Evolutionary conservation across 2,888 invertebrate species (phyloP).

Genomic region (Netelia fuscicornis): DNA sequence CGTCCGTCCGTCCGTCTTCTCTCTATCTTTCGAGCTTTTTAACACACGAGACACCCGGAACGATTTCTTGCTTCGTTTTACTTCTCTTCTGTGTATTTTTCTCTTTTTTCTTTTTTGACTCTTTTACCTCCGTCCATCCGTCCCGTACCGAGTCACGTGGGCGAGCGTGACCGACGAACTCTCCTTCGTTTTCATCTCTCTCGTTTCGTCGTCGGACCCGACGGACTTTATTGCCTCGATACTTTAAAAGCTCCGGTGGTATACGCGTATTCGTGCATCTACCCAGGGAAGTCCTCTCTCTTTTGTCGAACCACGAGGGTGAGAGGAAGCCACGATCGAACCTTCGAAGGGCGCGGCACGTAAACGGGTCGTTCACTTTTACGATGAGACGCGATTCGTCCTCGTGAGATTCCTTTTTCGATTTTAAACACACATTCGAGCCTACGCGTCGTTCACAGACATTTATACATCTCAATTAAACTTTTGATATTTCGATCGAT

Average conservation of each 20-base stretch:
- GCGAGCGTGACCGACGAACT: slow-evolving; percentile 49
- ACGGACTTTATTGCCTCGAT: slow-evolving; percentile 28
- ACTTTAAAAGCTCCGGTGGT: slow-evolving; percentile 13
- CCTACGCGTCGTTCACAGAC: not conserved
- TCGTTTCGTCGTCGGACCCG: slow-evolving; percentile 2
- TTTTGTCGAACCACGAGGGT: not conserved
- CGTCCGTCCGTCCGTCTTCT: not conserved
- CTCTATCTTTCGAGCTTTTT: slow-evolving; percentile 1
- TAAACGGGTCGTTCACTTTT: slow-evolving; percentile 43
- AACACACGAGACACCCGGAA: slow-evolving; percentile 21
- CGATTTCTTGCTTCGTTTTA: slow-evolving; percentile 24
- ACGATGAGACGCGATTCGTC: slow-evolving; percentile 49
- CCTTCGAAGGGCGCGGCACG: slow-evolving; percentile 54
- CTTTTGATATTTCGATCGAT: no score
- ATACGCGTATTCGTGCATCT: not conserved
- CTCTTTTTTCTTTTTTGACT: not conserved
- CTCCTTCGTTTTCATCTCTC: slow-evolving; percentile 6
- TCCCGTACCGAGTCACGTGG: slow-evolving; percentile 39
- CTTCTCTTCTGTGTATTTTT: not conserved
- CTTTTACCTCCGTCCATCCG: slow-evolving; percentile 24
- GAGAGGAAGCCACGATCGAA: not conserved
- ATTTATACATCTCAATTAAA: no score
- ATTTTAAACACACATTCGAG: not conserved
- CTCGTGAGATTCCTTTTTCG: not conserved
- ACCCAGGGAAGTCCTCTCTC: not conserved